Base-by-base conservation (phyloP, 2,113 vertebrate genomes). In the Parotia lawesii region DNA sequence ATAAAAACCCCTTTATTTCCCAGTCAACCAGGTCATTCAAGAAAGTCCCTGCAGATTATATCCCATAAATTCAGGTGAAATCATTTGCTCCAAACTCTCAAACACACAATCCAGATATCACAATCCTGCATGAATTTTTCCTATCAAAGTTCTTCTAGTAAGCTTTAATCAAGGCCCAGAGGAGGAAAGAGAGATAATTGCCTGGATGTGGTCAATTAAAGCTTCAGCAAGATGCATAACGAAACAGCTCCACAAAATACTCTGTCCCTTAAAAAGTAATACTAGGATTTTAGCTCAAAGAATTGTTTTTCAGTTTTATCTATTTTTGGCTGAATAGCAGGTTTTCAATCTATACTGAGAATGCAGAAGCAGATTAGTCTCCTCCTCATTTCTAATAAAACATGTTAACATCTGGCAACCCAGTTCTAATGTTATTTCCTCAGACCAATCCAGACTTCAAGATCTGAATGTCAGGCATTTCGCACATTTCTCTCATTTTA, bases 341-440 rank as follows among this genome's bases (percentile, higher is more conserved):
- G 56, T 93, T 95, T 96, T 90, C 96, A 94, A 92, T 96, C 94
- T 80, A 85, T 27, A 77, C 92, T 92, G 79, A 74, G 72, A 94
- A 90, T 15, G 51, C 47, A 93, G 92, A 94, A 94, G 88, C 88
- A 96, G 95, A 94, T 96, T 96, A 96, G 85, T 96, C 47, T 93
- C 88, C 79, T 96, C 66, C 82, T 94, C 79, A 80, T 67, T 96
- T 94, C 94, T 74, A 95, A 88, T 77, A 95, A 92, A 96, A 92
- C 88, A 96, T 51, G 94, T 80, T 88, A 96, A 96, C 95, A 96
- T 96, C 96, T 96, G 96, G 95, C 88, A 94, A 83, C 85, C 79
- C 72, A 90, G 64, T 80, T 94, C 58, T 69, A 71, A 67, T 25
- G 17, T 38, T 77, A 61, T 88, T 66, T 94, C 81, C 92, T 40